Conservation (phyloP, 2,888 invertebrate genomes). For the Pseudanteris insignis region DNA sequence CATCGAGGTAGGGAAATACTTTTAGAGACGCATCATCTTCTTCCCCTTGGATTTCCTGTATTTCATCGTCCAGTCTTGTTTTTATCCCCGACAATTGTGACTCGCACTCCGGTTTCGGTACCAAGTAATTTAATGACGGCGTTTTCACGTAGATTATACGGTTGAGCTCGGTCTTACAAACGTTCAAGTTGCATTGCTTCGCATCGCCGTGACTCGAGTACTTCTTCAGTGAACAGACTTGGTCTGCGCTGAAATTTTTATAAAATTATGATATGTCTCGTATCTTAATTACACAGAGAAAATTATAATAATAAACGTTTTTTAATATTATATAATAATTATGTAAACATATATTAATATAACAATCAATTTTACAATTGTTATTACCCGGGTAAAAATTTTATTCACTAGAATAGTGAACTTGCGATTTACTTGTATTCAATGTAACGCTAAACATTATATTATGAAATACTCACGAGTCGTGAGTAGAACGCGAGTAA, state of each 20-base stretch:
- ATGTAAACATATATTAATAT: no score
- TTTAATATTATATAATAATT: not conserved
- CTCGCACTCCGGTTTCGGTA: conserved; percentile 5
- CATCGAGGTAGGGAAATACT: not conserved
- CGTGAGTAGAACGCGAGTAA: no score
- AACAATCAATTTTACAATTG: no score
- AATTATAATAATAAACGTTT: not conserved
- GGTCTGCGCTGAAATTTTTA: no score
- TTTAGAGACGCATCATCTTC: not conserved
- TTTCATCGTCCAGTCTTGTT: conserved; percentile 30
- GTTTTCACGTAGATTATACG: conserved; percentile 31
- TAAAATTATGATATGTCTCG: no score
- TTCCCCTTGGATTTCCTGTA: conserved; percentile 16
- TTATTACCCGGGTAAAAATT: no score
- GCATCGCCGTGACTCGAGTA: not conserved
- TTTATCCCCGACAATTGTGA: conserved; percentile 25
- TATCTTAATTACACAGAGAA: no score
- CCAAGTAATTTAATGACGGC: conserved; percentile 8
- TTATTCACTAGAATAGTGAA: no score
- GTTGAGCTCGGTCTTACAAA: conserved; percentile 28
- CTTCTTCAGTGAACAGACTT: not conserved
- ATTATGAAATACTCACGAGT: no score
- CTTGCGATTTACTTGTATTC: no score
- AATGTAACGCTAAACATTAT: no score
- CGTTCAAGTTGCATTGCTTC: conserved; percentile 27